A percentile compares a stretch with the other conserved stretches of the same genome.
Evolutionary conservation across 2,797 vertebrate genomes (phyloP).

Genomic region (Anabas testudineus): DNA sequence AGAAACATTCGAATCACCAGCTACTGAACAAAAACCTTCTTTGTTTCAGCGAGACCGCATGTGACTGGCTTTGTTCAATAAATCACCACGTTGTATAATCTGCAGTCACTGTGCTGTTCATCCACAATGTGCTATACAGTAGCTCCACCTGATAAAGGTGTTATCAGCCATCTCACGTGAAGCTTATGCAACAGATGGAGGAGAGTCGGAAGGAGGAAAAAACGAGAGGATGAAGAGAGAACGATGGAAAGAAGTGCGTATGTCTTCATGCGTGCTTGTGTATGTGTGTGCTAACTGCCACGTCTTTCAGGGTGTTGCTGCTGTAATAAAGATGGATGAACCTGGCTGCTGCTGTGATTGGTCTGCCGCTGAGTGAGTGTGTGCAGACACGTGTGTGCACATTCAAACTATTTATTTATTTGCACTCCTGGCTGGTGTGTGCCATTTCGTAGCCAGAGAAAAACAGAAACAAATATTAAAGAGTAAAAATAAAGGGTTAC

Average conservation of each 20-base stretch:
- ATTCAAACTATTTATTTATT: conserved; percentile 34
- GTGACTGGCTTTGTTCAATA: conserved; percentile 31
- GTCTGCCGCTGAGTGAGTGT: conserved; percentile 31
- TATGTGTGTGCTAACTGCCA: conserved; percentile 14
- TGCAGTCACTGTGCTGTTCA: conserved; percentile 39
- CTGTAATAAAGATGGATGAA: conserved; percentile 76
- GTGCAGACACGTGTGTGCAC: conserved; percentile 2
- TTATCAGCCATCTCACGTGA: conserved; percentile 39
- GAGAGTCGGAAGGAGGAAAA: conserved; percentile 2
- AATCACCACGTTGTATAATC: conserved; percentile 18
- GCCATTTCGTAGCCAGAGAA: conserved; percentile 6
- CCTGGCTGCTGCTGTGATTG: conserved; percentile 54
- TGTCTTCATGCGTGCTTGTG: conserved; percentile 27
- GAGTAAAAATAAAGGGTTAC: neutral
- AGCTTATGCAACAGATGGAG: conserved; percentile 25
- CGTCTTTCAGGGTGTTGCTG: conserved; percentile 49
- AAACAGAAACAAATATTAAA: neutral
- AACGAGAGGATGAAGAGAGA: conserved; percentile 27
- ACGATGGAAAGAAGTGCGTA: conserved; percentile 29
- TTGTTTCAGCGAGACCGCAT: conserved; percentile 27
- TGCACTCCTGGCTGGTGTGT: conserved; percentile 8
- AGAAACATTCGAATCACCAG: conserved; percentile 13
- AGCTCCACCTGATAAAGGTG: conserved; percentile 57
- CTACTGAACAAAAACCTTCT: conserved; percentile 25
- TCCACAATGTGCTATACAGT: conserved; percentile 43